phyloP scores from a whole-genome alignment of 2,113 vertebrate genomes.

The Rutilus rutilus region DNA sequence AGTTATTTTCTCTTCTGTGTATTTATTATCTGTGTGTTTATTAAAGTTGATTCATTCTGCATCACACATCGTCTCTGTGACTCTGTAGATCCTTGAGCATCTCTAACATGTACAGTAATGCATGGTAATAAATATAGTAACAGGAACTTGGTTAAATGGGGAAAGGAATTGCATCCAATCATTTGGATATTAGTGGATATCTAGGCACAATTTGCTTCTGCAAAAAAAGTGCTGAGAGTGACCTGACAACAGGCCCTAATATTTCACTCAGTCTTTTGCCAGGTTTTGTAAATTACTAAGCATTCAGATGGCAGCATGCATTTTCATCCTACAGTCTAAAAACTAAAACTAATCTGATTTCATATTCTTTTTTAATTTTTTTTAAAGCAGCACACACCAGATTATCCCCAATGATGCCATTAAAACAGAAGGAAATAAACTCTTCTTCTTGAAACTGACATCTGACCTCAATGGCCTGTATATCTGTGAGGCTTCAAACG shows the following conservation, averaged over 20 bases:
- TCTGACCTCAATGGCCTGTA: constrained; percentile 61
- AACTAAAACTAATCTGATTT: background rate
- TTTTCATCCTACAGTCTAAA: no score
- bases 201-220: background rate
- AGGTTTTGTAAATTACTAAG: no score
- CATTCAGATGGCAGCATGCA: no score
- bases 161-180: no score
- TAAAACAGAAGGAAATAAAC: constrained; percentile 12
- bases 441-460: constrained; percentile 32
- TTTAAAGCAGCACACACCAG: background rate
- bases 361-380: background rate
- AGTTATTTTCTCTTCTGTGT: no score
- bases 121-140: background rate
- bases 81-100: no score
- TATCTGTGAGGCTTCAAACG: constrained; percentile 59
- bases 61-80: no score
- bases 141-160: background rate
- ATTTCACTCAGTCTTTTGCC: background rate
- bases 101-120: no score
- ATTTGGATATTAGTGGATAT: background rate
- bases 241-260: background rate
- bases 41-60: no score
- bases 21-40: no score
- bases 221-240: background rate
- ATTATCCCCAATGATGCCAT: constrained; percentile 27